These are phyloP conservation scores for Peromyscus nudipes DNA, from an alignment of 2,797 vertebrate species.

Conservation along the genomic window DNA sequence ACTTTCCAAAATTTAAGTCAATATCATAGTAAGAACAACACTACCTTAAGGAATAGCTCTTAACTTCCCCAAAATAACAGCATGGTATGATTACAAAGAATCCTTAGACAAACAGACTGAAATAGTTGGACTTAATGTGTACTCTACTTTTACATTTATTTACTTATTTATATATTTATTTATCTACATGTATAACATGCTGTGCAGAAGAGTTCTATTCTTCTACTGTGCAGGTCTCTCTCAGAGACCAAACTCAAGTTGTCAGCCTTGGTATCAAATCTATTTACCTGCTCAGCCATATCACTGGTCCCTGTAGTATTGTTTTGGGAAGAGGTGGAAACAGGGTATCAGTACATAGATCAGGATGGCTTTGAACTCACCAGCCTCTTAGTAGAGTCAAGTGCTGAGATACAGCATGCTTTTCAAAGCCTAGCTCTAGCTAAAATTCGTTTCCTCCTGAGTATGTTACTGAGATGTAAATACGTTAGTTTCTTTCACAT, in stretches of 20 bases:
- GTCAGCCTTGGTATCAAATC: too few relatives aligned
- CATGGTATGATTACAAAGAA: neutral
- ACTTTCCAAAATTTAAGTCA: neutral
- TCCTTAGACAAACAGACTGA: neutral
- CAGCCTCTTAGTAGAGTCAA: neutral
- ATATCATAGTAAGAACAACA: neutral
- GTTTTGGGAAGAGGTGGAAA: neutral
- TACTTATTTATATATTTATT: neutral
- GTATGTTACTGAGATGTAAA: conserved; percentile 7
- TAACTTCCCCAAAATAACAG: conserved; percentile 38
- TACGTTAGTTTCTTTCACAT: neutral
- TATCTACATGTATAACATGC: neutral
- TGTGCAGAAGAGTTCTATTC: neutral
- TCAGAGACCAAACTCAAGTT: neutral
- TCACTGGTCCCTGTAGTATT: neutral
- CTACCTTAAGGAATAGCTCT: neutral
- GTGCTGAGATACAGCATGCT: neutral
- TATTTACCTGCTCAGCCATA: neutral
- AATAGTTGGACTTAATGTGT: conserved; percentile 10
- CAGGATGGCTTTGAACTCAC: neutral
- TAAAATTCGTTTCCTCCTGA: neutral
- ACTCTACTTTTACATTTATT: neutral
- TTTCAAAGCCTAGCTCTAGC: neutral
- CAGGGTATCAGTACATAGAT: neutral
- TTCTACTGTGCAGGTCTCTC: neutral